A percentile compares a stretch with the other conserved stretches of the same genome.
phyloP scores from a whole-genome alignment of 2,797 vertebrate genomes.

The Melanotaenia trifasciata region DNA sequence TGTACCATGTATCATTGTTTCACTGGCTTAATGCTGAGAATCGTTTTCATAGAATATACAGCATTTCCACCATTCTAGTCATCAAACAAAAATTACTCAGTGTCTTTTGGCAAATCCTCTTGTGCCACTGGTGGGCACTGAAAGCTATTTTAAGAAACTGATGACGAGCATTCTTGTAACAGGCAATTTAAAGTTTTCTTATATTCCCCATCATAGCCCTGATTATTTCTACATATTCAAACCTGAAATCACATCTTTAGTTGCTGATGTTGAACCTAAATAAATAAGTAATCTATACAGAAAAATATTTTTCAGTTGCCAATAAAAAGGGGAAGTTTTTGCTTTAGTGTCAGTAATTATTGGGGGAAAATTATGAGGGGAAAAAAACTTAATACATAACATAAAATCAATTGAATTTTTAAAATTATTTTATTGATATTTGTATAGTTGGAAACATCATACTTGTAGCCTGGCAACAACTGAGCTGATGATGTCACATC shows the following conservation, averaged over 20 bases:
- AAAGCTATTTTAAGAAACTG: constrained; percentile 36
- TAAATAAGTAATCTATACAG: not conserved
- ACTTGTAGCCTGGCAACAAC: not conserved
- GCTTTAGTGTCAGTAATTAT: no score
- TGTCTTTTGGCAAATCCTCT: constrained; percentile 18
- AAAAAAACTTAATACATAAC: no score
- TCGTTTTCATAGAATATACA: not conserved
- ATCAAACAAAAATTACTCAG: constrained; percentile 15
- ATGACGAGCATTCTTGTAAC: not conserved
- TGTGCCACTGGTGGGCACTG: constrained; percentile 9
- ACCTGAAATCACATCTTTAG: not conserved
- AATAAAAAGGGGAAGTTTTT: no score
- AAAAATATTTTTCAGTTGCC: no score
- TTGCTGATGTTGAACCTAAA: not conserved
- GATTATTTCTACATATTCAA: not conserved
- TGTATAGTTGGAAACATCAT: not conserved
- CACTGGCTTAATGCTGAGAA: not conserved
- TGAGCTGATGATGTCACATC: not conserved
- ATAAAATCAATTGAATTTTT: no score
- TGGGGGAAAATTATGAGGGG: no score
- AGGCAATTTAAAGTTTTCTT: not conserved
- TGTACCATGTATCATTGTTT: not conserved
- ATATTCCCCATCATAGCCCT: not conserved
- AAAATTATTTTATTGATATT: not conserved
- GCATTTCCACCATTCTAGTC: constrained; percentile 4